These are phyloP conservation scores for Takifugu rubripes DNA, from an alignment of 2,797 vertebrate genomes.

Conservation along the genomic window DNA sequence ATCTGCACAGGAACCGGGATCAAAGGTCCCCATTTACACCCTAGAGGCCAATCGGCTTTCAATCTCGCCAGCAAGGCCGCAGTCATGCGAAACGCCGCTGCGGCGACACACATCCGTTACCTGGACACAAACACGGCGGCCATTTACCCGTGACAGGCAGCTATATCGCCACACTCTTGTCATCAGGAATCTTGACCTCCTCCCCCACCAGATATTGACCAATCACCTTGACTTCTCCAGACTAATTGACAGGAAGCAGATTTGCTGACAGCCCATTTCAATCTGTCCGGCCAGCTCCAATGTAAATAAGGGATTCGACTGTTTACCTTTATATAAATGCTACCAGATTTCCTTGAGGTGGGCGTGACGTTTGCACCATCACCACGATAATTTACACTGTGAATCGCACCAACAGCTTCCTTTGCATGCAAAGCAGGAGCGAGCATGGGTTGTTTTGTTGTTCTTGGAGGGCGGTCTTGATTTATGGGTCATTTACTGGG, in stretches of 20 bases:
- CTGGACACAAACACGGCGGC: slow-evolving; percentile 55
- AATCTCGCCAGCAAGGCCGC: slow-evolving; percentile 69
- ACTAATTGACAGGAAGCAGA: slow-evolving; percentile 38
- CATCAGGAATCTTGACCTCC: slow-evolving; percentile 41
- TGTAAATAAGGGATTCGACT: too few species aligned
- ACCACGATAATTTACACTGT: too few species aligned
- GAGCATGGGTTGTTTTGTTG: not conserved
- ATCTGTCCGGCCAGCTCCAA: slow-evolving; percentile 1
- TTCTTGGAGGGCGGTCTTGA: slow-evolving; percentile 26
- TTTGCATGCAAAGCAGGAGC: not conserved
- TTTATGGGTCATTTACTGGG: not conserved
- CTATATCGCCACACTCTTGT: slow-evolving; percentile 37
- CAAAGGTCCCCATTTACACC: slow-evolving; percentile 68
- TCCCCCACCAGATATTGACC: slow-evolving; percentile 37
- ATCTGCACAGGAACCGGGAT: slow-evolving; percentile 46
- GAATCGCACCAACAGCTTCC: too few species aligned
- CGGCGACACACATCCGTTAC: slow-evolving; percentile 50
- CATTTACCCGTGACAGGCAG: slow-evolving; percentile 50
- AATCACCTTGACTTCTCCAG: slow-evolving; percentile 36
- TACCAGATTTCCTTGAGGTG: too few species aligned
- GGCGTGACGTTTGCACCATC: too few species aligned
- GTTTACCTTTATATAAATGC: too few species aligned
- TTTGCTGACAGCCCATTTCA: not conserved
- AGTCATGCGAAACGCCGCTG: slow-evolving; percentile 59
- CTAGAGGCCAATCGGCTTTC: slow-evolving; percentile 67